A percentile compares a stretch with the other conserved stretches of the same genome.
phyloP scores from a whole-genome alignment of 2,888 invertebrate genomes.

The Scaptomyza polygonia region DNA sequence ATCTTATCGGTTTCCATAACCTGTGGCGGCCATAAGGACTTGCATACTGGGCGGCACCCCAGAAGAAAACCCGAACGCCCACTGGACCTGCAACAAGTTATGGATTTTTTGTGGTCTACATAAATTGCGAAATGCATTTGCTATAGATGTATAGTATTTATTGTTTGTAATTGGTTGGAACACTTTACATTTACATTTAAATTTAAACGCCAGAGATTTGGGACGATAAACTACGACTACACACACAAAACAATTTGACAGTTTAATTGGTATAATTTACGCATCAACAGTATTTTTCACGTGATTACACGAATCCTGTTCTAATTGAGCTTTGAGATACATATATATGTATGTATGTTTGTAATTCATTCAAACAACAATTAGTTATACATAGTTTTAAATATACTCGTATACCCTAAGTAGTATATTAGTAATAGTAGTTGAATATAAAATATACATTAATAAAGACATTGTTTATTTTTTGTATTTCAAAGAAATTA shows the following conservation, averaged over 20 bases:
- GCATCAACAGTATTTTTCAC: conserved; percentile 39
- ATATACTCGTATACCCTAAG: conserved; percentile 21
- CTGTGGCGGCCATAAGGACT: conserved; percentile 15
- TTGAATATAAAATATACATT: conserved; percentile 65
- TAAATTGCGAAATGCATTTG: conserved; percentile 25
- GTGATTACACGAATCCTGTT: conserved; percentile 24
- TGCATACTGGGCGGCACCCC: not conserved
- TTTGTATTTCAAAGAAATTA: conserved; percentile 44
- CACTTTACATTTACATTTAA: conserved; percentile 74
- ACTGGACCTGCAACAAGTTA: conserved; percentile 48
- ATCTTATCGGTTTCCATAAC: conserved; percentile 54
- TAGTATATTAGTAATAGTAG: conserved; percentile 9
- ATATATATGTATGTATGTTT: conserved; percentile 57
- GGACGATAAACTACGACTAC: conserved; percentile 76
- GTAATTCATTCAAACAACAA: conserved; percentile 32
- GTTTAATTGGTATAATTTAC: conserved; percentile 66
- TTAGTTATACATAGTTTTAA: conserved; percentile 21
- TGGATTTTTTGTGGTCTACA: not conserved
- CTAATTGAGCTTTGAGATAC: conserved; percentile 56
- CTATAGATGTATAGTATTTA: conserved; percentile 68
- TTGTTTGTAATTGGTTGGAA: conserved; percentile 73
- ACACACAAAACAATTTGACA: conserved; percentile 77
- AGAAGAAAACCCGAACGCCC: not conserved
- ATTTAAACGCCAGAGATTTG: conserved; percentile 65
- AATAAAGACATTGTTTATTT: conserved; percentile 56